Evolutionary conservation across 2,113 vertebrate genomes (phyloP).

Genomic region (Paradoxurus hermaphroditus): DNA sequence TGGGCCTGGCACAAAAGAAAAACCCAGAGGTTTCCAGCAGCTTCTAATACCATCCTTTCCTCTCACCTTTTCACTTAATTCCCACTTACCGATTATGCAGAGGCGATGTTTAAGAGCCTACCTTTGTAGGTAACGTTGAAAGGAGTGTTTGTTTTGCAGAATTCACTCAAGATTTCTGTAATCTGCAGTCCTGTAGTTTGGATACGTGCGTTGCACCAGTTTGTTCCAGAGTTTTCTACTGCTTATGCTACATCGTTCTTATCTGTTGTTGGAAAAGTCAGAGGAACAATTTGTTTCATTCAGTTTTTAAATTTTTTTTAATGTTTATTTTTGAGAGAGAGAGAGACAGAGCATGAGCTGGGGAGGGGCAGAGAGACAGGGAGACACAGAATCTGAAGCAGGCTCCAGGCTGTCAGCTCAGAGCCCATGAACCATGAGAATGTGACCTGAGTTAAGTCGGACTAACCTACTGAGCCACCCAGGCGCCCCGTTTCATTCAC

Average conservation of each 20-base stretch:
- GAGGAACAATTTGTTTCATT: background rate
- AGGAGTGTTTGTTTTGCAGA: background rate
- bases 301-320: background rate
- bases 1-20: background rate
- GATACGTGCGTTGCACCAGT: background rate
- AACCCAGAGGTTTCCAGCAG: background rate
- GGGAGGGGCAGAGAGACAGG: too few species aligned
- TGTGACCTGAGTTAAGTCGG: too few species aligned
- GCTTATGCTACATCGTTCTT: background rate
- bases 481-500: background rate
- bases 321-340: too few species aligned
- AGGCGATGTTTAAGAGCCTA: background rate
- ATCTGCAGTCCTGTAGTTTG: background rate
- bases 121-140: background rate
- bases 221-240: background rate
- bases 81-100: background rate
- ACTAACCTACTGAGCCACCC: too few species aligned
- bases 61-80: background rate
- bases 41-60: background rate
- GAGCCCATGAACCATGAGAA: too few species aligned
- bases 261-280: background rate
- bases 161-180: background rate
- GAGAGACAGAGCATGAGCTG: too few species aligned
- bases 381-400: too few species aligned
- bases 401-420: too few species aligned